These are phyloP conservation scores for Pollenia amentaria DNA, from an alignment of 2,888 invertebrate genomes.

Conservation along the genomic window DNA sequence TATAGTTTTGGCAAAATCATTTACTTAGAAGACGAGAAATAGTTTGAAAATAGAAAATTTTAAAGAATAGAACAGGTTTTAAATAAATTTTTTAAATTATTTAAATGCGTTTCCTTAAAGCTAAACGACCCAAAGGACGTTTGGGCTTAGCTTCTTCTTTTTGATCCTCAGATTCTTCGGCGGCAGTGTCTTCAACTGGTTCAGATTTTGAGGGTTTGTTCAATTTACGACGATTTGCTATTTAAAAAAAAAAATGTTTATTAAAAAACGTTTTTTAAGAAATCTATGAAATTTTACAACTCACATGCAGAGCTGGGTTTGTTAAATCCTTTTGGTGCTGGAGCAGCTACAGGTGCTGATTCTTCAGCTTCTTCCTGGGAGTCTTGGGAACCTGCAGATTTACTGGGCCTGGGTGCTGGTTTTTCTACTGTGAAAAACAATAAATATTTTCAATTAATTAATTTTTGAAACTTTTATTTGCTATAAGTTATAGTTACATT, in stretches of 20 bases:
- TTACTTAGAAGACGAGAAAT: not conserved
- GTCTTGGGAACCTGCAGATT: constrained; percentile 74
- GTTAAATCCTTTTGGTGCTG: constrained; percentile 81
- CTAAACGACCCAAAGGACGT: constrained; percentile 82
- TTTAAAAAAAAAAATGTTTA: not conserved
- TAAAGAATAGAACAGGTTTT: constrained; percentile 1
- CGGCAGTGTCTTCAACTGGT: constrained; percentile 78
- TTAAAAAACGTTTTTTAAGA: not conserved
- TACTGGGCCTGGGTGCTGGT: constrained; percentile 77
- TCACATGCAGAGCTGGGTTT: constrained; percentile 80
- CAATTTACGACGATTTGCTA: constrained; percentile 82
- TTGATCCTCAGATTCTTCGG: constrained; percentile 81
- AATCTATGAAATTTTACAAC: constrained; percentile 63
- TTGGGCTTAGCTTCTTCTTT: constrained; percentile 81
- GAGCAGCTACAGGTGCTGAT: constrained; percentile 78
- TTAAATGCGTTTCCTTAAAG: constrained; percentile 81
- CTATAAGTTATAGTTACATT: constrained; percentile 68
- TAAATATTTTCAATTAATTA: not conserved
- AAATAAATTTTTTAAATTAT: constrained; percentile 74
- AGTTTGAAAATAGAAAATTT: constrained; percentile 22
- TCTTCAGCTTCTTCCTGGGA: constrained; percentile 79
- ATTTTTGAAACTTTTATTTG: not conserved
- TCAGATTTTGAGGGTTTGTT: constrained; percentile 80
- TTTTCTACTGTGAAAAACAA: constrained; percentile 78
- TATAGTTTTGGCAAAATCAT: constrained; percentile 62